These are phyloP conservation scores for Stenopsyche tienmushanensis DNA, from an alignment of 1,140 invertebrate species.

Conservation along the genomic window DNA sequence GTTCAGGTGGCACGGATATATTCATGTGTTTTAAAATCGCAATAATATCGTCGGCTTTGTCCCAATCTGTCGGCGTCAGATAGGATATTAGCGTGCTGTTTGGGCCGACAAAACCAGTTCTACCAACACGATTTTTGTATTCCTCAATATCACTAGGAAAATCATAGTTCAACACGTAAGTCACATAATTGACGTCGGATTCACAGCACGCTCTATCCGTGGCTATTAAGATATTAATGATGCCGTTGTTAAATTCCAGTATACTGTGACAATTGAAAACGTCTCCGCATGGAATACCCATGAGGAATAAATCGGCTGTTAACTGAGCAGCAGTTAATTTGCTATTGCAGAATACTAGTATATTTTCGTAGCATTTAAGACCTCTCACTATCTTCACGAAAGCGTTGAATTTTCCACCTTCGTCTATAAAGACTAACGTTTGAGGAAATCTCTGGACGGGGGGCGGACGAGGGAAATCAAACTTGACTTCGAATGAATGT, in stretches of 20 bases:
- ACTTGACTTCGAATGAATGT: constrained; percentile 84
- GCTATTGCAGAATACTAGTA: constrained; percentile 85
- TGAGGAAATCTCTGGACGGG: constrained; percentile 83
- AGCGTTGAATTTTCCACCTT: constrained; percentile 55
- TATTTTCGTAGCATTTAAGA: constrained; percentile 74
- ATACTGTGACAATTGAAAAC: constrained; percentile 88
- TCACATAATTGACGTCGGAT: constrained; percentile 89
- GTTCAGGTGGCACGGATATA: constrained; percentile 73
- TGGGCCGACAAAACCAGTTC: constrained; percentile 84
- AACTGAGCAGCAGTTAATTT: constrained; percentile 79
- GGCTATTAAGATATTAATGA: constrained; percentile 78
- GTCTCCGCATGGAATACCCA: constrained; percentile 68
- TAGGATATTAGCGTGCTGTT: constrained; percentile 79
- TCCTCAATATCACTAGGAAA: constrained; percentile 90
- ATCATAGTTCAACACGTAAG: constrained; percentile 82
- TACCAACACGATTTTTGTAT: constrained; percentile 84
- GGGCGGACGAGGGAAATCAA: constrained; percentile 82
- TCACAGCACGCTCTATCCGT: constrained; percentile 94
- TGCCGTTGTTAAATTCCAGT: constrained; percentile 76
- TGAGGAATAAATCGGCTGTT: constrained; percentile 73
- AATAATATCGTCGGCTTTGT: constrained; percentile 77
- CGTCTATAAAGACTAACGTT: constrained; percentile 68
- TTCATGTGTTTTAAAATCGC: constrained; percentile 75
- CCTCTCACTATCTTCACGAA: constrained; percentile 61
- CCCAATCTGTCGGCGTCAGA: constrained; percentile 80